These are phyloP conservation scores for Dolichopus griseipennis DNA, from an alignment of 2,888 invertebrate genomes.

Conservation along the genomic window DNA sequence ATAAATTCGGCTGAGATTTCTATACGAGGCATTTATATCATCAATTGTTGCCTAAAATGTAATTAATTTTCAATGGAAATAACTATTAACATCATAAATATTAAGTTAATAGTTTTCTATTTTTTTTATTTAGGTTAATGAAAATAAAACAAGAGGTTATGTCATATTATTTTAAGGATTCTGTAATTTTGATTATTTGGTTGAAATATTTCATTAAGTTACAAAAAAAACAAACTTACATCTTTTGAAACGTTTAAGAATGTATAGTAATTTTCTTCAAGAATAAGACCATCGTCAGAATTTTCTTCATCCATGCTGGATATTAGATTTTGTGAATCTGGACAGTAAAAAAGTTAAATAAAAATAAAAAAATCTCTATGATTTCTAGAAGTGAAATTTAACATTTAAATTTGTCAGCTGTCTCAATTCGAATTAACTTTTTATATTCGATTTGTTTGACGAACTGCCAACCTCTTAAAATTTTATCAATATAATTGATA, in stretches of 20 bases:
- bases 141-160: conserved; percentile 14
- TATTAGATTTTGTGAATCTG: too few relatives aligned
- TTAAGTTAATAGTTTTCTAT: background rate
- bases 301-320: conserved; percentile 53
- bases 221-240: conserved; percentile 48
- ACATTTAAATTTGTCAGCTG: too few relatives aligned
- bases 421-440: too few relatives aligned
- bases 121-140: conserved; percentile 18
- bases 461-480: too few relatives aligned
- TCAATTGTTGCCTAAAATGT: conserved; percentile 78
- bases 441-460: too few relatives aligned
- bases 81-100: conserved; percentile 14
- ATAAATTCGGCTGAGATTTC: conserved; percentile 82
- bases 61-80: conserved; percentile 8
- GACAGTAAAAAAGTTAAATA: too few relatives aligned
- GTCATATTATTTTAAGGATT: background rate
- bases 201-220: conserved; percentile 16
- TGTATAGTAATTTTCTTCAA: conserved; percentile 81
- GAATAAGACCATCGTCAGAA: conserved; percentile 52
- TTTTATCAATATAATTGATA: too few relatives aligned
- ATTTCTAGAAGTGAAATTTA: too few relatives aligned
- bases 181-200: conserved; percentile 23
- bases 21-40: conserved; percentile 89
- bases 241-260: conserved; percentile 76
- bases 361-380: too few relatives aligned